Conservation (phyloP, 2,113 vertebrate species). For the Chloropsis hardwickii region DNA sequence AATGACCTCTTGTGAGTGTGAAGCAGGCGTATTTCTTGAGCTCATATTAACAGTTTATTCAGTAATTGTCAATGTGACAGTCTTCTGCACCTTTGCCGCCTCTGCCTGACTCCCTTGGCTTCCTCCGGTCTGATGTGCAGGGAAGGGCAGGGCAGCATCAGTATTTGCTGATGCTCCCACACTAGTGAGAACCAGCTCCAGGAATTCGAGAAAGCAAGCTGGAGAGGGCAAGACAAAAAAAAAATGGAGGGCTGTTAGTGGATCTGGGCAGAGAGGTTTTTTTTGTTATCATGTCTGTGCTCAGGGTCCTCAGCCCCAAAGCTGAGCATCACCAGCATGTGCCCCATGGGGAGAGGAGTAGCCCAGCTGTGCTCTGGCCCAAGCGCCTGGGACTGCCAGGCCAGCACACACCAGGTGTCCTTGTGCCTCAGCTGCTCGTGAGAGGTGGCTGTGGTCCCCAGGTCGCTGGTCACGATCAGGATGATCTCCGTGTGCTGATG, state of each 20-base stretch:
- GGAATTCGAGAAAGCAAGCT: accelerated
- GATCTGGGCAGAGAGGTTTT: not conserved
- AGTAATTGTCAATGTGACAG: not conserved
- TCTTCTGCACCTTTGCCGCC: not conserved
- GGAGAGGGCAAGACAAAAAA: not conserved
- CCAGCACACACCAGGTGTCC: accelerated
- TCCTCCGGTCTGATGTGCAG: accelerated
- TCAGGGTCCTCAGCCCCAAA: not conserved
- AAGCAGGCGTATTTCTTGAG: not conserved
- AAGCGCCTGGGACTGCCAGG: accelerated
- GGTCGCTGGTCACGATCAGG: accelerated
- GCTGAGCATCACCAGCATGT: accelerated
- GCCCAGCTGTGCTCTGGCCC: not conserved
- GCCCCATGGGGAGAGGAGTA: accelerated
- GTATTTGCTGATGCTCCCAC: not conserved
- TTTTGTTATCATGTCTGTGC: not conserved
- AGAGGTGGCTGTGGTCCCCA: not conserved
- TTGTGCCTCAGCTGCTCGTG: not conserved
- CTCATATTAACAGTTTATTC: not conserved
- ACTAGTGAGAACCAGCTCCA: not conserved
- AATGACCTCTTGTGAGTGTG: not conserved
- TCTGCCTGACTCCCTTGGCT: not conserved
- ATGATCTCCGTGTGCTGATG: accelerated
- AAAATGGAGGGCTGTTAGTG: not conserved
- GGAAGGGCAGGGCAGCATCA: not conserved